Conservation (phyloP, 2,113 vertebrate species). For the Otus sunia region DNA sequence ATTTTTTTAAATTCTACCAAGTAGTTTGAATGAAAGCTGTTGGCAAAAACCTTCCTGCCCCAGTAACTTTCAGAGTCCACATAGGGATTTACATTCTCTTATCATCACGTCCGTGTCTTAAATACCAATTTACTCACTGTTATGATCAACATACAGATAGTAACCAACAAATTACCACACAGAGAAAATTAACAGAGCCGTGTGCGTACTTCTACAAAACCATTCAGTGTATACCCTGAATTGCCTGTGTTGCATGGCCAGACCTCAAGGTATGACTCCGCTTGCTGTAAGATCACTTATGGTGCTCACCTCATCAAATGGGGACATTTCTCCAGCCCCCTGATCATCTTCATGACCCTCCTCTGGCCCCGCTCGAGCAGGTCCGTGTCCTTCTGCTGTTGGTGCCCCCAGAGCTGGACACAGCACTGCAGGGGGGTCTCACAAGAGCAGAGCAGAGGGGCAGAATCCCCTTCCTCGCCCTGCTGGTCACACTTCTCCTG, state of each 20-base stretch:
- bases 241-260: not conserved
- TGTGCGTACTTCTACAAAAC: not conserved
- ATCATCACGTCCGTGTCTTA: not conserved
- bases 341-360: no score
- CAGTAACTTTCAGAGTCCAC: not conserved
- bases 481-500: no score
- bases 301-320: not conserved
- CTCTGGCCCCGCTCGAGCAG: no score
- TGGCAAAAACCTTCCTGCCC: not conserved
- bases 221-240: no score
- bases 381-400: no score
- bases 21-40: not conserved
- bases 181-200: not conserved
- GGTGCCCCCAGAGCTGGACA: no score
- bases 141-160: not conserved
- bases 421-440: no score
- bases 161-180: not conserved
- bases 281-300: not conserved
- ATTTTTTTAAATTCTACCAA: not conserved
- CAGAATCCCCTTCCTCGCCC: no score
- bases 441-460: no score
- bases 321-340: not conserved
- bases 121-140: not conserved
- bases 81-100: not conserved
- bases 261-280: not conserved